Evolutionary conservation across 2,888 invertebrate species (phyloP), one percentile per base, ranked within the genome.

Genomic region (Eupithecia vulgata): DNA sequence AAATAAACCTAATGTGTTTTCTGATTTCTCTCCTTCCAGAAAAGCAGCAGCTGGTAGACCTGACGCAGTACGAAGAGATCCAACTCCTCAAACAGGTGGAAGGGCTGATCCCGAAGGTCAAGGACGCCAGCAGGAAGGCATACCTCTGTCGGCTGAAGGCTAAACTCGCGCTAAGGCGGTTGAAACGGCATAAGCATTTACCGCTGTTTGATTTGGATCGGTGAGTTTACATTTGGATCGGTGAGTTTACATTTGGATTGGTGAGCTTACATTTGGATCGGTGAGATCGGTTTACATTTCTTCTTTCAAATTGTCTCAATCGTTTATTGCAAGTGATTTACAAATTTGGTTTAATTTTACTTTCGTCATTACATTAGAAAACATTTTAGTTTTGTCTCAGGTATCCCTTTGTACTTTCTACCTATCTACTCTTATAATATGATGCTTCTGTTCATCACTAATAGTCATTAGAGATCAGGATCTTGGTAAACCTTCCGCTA

Each of bases 131-230:
- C 42, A 87, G 86, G 73, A 89, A 86, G 74, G 87, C 89, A 0
- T 81, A 88, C 2, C 78, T 94, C 77, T 80, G 78, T 61, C 80
- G 91, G 15, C 77, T 93, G 73, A 84, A 79, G 64, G 93, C 94
- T 0, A 94, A 93, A 67, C 74, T 95, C 37, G 84, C 91, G 7
- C 70, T 95, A 30, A 80, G 94, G 10, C 83, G 93, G 67, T 77
- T 93, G 45, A 94, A 94, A 79, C 83, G 94, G 40, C 94, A 92
- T 68, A 93, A 91, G 42, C 93, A 91, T 77, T 73, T 93, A 76
- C 93, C 94, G 0, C 68, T 93, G 0, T 95, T 94, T 75, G 91
- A 94, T 85, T 82, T 94, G 68, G 94, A 94, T 73, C 92, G 88
- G 94, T 94, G 74, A 88, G 90, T 25, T 17, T 61, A 10, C 10